Percentiles rank a stretch among this genome's conserved stretches.
phyloP scores from a whole-genome alignment of 1,140 invertebrate genomes.

The Brevipalpus yothersi region DNA sequence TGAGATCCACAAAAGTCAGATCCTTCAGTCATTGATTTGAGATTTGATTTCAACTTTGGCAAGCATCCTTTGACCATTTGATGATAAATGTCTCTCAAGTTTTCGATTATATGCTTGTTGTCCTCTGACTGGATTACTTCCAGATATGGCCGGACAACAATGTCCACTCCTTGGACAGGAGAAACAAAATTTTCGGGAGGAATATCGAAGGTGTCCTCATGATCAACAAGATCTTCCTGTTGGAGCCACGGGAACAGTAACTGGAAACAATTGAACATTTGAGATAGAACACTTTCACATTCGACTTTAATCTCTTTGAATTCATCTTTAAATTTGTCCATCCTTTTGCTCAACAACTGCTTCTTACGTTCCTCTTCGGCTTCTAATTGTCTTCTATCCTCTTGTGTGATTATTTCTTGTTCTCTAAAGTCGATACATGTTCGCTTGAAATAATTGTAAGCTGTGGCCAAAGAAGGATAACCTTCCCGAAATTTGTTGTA shows the following conservation, averaged over 20 bases:
- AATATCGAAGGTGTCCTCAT: neutral
- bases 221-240: slow-evolving; percentile 5
- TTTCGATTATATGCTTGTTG: slow-evolving; percentile 13
- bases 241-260: slow-evolving; percentile 18
- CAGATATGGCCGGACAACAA: neutral
- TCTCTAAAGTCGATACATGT: slow-evolving; percentile 10
- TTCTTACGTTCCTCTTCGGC: slow-evolving; percentile 14
- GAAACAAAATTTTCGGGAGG: too few species aligned
- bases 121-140: slow-evolving; percentile 1
- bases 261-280: slow-evolving; percentile 21
- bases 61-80: slow-evolving; percentile 12
- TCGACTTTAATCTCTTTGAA: slow-evolving; percentile 8
- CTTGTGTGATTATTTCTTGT: neutral
- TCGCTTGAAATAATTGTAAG: slow-evolving; percentile 23
- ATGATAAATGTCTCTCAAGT: slow-evolving; percentile 14
- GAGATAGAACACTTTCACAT: slow-evolving; percentile 12
- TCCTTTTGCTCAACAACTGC: slow-evolving; percentile 14
- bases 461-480: slow-evolving; percentile 26
- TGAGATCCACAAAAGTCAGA: neutral
- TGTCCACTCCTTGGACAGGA: neutral
- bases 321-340: slow-evolving; percentile 11
- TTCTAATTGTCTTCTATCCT: slow-evolving; percentile 14
- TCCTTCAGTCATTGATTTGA: slow-evolving; percentile 2
- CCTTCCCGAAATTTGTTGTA: slow-evolving; percentile 22
- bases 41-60: slow-evolving; percentile 11